Evolutionary conservation across 2,113 vertebrate species (phyloP).

Genomic region (Heterocephalus glaber): DNA sequence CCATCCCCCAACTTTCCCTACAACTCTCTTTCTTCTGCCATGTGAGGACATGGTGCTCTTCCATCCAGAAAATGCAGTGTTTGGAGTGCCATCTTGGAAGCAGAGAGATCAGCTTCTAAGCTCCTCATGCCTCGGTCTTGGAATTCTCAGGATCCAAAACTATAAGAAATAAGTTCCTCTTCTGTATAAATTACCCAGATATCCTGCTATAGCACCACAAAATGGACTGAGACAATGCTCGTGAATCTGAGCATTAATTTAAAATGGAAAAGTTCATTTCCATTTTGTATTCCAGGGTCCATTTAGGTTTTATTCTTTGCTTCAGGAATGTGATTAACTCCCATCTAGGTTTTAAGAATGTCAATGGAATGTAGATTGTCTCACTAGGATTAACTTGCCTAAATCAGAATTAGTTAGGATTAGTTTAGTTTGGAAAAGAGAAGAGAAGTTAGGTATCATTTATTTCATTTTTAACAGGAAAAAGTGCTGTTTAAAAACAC

Average conservation of each 20-base stretch:
- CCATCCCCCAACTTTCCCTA: too few species aligned
- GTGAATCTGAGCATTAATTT: background rate
- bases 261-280: background rate
- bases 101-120: background rate
- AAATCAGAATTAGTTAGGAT: background rate
- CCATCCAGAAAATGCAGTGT: background rate
- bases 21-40: background rate
- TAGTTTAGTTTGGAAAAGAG: background rate
- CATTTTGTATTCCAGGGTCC: background rate
- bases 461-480: slow-evolving; percentile 17
- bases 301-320: slow-evolving; percentile 32
- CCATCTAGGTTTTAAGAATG: background rate
- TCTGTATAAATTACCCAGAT: background rate
- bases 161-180: background rate
- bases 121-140: background rate
- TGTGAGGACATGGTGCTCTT: background rate
- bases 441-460: background rate
- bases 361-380: background rate
- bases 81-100: background rate
- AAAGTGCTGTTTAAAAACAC: slow-evolving; percentile 12
- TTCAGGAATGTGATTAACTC: slow-evolving; percentile 21
- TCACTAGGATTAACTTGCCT: background rate
- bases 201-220: background rate
- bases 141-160: background rate
- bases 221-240: background rate